Evolutionary conservation across 2,797 vertebrate species (phyloP).

Genomic region (Garrulus glandarius): DNA sequence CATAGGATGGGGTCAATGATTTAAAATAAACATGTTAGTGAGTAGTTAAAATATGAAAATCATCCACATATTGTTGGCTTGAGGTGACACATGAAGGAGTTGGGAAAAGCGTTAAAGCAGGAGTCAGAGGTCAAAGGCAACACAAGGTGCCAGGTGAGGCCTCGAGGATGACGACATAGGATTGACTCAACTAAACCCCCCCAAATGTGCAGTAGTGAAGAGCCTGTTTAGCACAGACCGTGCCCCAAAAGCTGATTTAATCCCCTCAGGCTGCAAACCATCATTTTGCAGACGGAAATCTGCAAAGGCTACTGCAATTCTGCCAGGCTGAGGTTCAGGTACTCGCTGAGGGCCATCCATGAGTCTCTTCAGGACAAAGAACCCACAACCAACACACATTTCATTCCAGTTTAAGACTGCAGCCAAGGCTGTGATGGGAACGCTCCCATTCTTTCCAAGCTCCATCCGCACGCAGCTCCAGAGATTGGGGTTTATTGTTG

Average conservation of each 20-base stretch:
- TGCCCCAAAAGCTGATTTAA: not conserved
- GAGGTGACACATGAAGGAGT: not conserved
- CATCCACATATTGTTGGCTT: accelerated
- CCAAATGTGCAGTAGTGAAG: not conserved
- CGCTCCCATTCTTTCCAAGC: not conserved
- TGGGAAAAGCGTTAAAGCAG: not conserved
- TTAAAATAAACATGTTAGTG: not conserved
- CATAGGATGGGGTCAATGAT: accelerated
- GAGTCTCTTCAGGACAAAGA: not conserved
- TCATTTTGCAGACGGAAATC: not conserved
- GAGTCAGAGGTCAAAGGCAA: not conserved
- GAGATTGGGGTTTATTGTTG: not conserved
- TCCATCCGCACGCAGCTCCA: not conserved
- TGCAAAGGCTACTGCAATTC: not conserved
- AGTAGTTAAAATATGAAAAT: not conserved
- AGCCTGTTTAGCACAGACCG: not conserved
- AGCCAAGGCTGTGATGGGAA: not conserved
- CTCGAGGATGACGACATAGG: accelerated
- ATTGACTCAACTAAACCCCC: not conserved
- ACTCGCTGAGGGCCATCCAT: accelerated
- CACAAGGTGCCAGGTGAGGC: not conserved
- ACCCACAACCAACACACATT: not conserved
- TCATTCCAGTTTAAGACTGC: not conserved
- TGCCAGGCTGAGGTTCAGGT: not conserved
- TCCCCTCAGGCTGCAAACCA: not conserved